Conservation (phyloP, 2,113 vertebrate species). For the Mustela nigripes region DNA sequence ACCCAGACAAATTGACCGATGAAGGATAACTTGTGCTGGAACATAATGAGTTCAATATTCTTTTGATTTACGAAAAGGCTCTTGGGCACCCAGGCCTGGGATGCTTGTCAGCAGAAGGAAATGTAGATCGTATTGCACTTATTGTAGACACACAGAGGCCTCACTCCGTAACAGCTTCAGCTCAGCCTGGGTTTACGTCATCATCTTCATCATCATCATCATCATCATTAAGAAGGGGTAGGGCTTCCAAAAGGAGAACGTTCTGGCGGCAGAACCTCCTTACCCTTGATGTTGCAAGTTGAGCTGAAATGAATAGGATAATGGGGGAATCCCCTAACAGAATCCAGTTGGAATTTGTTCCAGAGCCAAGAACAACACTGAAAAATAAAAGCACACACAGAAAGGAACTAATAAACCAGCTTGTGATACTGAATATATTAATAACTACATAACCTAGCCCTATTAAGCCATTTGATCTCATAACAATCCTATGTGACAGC, state of each 20-base stretch:
- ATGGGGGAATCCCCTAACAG: neutral
- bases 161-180: neutral
- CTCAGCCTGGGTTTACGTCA: neutral
- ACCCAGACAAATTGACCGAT: conserved; percentile 64
- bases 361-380: neutral
- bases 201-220: neutral
- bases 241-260: neutral
- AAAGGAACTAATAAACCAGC: neutral
- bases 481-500: neutral
- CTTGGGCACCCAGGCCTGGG: neutral
- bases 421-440: neutral
- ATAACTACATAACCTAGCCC: neutral
- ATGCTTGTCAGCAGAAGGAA: conserved; percentile 22
- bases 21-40: conserved; percentile 54
- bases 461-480: neutral
- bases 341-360: neutral
- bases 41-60: conserved; percentile 67
- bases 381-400: neutral
- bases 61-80: conserved; percentile 61
- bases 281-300: neutral
- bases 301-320: neutral
- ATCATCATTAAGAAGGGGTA: neutral
- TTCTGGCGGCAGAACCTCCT: neutral
- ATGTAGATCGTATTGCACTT: neutral
- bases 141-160: neutral